Evolutionary conservation across 2,113 vertebrate genomes (phyloP).

Genomic region (Lagenorhynchus albirostris): DNA sequence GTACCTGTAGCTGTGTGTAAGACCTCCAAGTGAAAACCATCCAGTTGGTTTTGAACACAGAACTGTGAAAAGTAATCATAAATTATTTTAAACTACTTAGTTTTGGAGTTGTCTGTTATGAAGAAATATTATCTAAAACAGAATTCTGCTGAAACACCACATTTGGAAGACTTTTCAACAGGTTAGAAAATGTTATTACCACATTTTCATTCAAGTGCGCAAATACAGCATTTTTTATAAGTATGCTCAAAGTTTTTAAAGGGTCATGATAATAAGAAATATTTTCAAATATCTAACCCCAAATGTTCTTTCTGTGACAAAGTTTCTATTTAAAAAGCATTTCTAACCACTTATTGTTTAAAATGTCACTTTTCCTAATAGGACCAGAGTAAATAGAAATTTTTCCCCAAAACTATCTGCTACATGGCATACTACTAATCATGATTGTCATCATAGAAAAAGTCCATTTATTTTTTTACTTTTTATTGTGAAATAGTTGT

Average conservation of each 20-base stretch:
- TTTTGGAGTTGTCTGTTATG: neutral
- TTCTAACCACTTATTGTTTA: neutral
- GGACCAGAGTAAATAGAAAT: neutral
- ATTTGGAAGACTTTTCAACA: slow-evolving; percentile 10
- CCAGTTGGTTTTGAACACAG: no score
- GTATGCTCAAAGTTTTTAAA: neutral
- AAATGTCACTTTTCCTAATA: slow-evolving; percentile 24
- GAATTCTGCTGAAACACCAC: neutral
- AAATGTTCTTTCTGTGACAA: neutral
- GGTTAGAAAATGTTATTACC: neutral
- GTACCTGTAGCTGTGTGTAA: neutral
- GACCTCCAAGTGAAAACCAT: neutral
- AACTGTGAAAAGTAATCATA: neutral
- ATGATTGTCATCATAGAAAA: neutral
- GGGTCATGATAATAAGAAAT: neutral
- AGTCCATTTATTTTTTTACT: neutral
- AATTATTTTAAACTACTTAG: neutral
- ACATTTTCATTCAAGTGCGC: neutral
- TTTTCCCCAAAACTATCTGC: neutral
- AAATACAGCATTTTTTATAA: neutral
- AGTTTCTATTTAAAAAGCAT: slow-evolving; percentile 13
- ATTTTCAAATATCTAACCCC: neutral
- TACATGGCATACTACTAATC: neutral
- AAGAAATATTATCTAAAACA: neutral
- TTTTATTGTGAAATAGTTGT: neutral